A percentile compares a stretch with the other conserved stretches of the same genome.
These are phyloP conservation scores for Centruroides vittatus DNA, from an alignment of 1,140 invertebrate species.

Conservation along the genomic window DNA sequence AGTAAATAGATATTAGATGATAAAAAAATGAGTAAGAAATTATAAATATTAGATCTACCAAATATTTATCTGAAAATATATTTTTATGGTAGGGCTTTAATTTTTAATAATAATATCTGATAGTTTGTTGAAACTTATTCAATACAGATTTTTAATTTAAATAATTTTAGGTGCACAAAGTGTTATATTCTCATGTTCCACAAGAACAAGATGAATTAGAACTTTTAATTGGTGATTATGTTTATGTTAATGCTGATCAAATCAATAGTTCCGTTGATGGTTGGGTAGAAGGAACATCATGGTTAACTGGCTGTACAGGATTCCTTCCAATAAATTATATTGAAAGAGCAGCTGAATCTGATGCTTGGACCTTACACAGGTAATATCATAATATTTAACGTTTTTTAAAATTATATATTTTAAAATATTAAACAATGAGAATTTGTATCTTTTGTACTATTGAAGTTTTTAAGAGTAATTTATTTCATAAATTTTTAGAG, in stretches of 20 bases:
- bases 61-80: too few species aligned
- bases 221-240: conserved; percentile 65
- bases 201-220: conserved; percentile 68
- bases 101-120: too few species aligned
- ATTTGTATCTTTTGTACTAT: too few species aligned
- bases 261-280: conserved; percentile 57
- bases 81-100: too few species aligned
- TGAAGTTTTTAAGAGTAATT: too few species aligned
- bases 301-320: conserved; percentile 60
- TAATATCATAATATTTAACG: neutral
- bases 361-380: conserved; percentile 75
- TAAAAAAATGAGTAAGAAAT: neutral
- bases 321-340: conserved; percentile 67
- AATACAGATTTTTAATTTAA: neutral
- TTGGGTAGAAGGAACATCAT: conserved; percentile 74
- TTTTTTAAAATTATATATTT: too few species aligned
- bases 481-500: too few species aligned
- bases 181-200: conserved; percentile 59
- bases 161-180: conserved; percentile 51
- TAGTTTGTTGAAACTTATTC: too few species aligned
- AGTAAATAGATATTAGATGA: neutral
- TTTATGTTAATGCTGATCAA: conserved; percentile 60
- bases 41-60: neutral
- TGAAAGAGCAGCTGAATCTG: conserved; percentile 64
- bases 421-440: too few species aligned